A percentile compares a stretch with the other conserved stretches of the same genome.
Evolutionary conservation across 2,797 vertebrate genomes (phyloP).

Genomic region (Psittacula echo): DNA sequence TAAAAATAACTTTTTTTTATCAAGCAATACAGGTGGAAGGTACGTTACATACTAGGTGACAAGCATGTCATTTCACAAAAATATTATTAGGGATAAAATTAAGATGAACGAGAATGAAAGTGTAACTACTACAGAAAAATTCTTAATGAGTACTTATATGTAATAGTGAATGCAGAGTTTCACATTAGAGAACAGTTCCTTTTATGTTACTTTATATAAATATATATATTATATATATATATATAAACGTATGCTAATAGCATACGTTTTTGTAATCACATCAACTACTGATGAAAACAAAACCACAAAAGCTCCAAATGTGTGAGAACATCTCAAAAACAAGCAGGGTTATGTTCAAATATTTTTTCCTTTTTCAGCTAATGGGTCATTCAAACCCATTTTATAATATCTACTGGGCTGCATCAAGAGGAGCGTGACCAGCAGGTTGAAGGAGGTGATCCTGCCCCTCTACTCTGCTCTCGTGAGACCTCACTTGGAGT

Average conservation of each 20-base stretch:
- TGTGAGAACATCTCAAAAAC: background rate
- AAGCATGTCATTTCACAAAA: background rate
- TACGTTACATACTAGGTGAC: background rate
- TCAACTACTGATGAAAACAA: background rate
- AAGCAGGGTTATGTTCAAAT: background rate
- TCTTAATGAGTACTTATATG: background rate
- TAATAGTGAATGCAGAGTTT: background rate
- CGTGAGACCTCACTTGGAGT: no score
- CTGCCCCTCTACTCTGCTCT: no score
- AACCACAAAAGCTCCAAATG: background rate
- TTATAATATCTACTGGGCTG: background rate
- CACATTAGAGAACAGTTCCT: background rate
- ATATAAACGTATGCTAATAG: background rate
- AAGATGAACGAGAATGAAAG: background rate
- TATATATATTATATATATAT: no score
- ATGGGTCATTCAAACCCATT: background rate
- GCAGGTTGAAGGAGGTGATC: no score
- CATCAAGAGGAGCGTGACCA: no score
- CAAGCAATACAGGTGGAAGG: background rate
- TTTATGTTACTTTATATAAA: background rate
- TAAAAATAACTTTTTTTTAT: background rate
- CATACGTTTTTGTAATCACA: background rate
- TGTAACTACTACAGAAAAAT: background rate
- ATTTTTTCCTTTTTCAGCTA: background rate
- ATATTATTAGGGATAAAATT: background rate